A percentile compares a stretch with the other conserved stretches of the same genome.
These are phyloP conservation scores for Paramormyrops kingsleyae DNA, from an alignment of 2,113 vertebrate genomes.

Conservation along the genomic window DNA sequence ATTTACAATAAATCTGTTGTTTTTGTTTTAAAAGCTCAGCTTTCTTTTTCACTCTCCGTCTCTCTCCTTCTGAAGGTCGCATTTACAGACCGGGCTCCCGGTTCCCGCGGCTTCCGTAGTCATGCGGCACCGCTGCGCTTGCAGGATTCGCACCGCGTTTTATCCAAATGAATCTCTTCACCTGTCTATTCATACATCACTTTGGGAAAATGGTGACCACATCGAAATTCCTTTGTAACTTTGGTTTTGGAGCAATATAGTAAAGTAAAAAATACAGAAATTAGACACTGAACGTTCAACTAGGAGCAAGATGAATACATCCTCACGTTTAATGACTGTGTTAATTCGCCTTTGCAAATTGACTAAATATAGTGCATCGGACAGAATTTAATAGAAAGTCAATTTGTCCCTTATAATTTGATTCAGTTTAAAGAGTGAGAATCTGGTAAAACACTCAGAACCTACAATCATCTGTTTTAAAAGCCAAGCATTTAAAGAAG, in stretches of 20 bases:
- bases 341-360: neutral
- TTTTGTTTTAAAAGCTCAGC: neutral
- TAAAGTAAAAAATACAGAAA: neutral
- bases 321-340: neutral
- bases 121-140: too few species aligned
- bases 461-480: neutral
- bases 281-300: neutral
- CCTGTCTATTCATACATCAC: neutral
- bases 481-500: neutral
- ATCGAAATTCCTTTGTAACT: neutral
- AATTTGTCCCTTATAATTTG: constrained; percentile 8
- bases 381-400: neutral
- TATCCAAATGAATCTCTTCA: neutral
- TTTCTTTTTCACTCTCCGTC: neutral
- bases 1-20: neutral
- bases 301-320: neutral
- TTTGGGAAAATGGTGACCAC: neutral
- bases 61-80: neutral
- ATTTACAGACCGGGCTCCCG: constrained; percentile 11
- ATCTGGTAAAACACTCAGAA: constrained; percentile 8
- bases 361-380: neutral
- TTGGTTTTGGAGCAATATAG: neutral
- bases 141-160: neutral
- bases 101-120: constrained; percentile 24
- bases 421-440: neutral